Percentiles rank a stretch among this genome's conserved stretches.
phyloP scores from a whole-genome alignment of 2,797 vertebrate species.

The Taeniopygia guttata region DNA sequence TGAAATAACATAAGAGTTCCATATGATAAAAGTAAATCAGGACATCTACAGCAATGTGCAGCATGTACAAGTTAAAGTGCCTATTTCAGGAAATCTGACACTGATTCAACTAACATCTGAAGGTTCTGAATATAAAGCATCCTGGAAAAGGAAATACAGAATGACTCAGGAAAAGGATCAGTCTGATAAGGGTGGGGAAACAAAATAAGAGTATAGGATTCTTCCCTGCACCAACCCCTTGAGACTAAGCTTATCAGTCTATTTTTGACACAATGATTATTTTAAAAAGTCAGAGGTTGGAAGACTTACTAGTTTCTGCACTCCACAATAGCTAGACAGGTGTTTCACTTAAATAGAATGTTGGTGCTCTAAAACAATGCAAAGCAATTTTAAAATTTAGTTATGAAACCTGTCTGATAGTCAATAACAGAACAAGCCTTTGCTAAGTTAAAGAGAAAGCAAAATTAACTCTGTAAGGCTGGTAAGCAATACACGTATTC shows the following conservation, averaged over 20 bases:
- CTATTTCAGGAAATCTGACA: neutral
- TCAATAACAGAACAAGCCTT: neutral
- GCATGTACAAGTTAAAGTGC: neutral
- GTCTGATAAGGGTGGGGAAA: neutral
- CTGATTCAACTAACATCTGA: neutral
- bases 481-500: neutral
- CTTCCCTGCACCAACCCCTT: neutral
- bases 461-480: neutral
- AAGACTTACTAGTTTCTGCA: neutral
- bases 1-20: neutral
- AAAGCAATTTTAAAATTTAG: neutral
- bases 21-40: neutral
- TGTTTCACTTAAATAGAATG: neutral
- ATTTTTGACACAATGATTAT: slow-evolving; percentile 13
- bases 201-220: neutral
- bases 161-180: neutral
- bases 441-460: neutral
- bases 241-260: slow-evolving; percentile 11
- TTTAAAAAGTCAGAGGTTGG: neutral
- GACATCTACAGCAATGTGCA: neutral
- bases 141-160: slow-evolving; percentile 5
- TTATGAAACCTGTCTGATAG: neutral
- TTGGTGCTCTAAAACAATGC: neutral
- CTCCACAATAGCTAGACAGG: neutral
- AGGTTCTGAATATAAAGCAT: neutral